phyloP scores from a whole-genome alignment of 2,888 invertebrate genomes.

The Eupsilia transversa region DNA sequence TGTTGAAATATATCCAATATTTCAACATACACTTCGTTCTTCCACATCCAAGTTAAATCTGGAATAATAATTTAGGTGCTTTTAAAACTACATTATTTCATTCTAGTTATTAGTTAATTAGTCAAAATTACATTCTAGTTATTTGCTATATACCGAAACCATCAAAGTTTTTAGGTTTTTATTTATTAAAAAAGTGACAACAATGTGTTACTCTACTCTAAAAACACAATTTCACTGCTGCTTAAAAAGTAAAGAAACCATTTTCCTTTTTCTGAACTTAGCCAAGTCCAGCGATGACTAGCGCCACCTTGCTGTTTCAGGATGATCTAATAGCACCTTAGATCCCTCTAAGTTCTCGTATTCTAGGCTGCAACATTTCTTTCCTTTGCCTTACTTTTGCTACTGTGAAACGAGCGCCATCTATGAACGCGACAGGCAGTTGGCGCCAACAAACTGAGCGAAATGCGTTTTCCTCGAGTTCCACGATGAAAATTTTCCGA shows the following conservation, averaged over 20 bases:
- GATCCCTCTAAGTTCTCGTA: background rate
- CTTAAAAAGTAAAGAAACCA: background rate
- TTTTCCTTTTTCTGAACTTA: background rate
- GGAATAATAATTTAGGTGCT: background rate
- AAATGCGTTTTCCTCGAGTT: constrained; percentile 41
- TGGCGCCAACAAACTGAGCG: background rate
- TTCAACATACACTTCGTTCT: background rate
- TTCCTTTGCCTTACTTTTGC: background rate
- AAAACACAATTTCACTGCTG: background rate
- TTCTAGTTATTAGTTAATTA: no score
- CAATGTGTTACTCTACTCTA: background rate
- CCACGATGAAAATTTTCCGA: constrained; percentile 47
- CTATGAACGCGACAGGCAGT: constrained; percentile 38
- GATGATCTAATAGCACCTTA: constrained; percentile 1
- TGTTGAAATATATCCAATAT: no score
- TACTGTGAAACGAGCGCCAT: constrained; percentile 53
- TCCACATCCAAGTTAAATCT: background rate
- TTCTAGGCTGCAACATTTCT: background rate
- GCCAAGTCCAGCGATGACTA: background rate
- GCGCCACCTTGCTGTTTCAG: constrained; percentile 36
- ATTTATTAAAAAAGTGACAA: background rate
- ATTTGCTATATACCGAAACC: background rate
- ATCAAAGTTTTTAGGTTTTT: background rate
- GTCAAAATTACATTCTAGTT: no score
- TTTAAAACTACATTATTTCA: no score